Evolutionary conservation across 2,113 vertebrate genomes (phyloP).

Genomic region (Macquaria ambigua): DNA sequence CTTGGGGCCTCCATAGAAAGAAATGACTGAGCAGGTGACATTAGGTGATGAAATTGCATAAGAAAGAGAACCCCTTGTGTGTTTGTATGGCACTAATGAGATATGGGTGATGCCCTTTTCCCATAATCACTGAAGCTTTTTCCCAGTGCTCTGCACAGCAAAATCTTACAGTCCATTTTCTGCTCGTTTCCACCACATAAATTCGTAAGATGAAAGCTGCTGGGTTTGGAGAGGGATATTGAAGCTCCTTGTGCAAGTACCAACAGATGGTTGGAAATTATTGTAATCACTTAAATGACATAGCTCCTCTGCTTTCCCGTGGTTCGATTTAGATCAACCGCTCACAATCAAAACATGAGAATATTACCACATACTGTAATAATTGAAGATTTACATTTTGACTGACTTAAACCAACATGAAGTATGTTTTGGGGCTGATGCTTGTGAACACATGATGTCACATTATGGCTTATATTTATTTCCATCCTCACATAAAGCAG

Average conservation of each 20-base stretch:
- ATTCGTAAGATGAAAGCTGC: conserved; percentile 63
- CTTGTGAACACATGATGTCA: not conserved
- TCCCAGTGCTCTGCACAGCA: conserved; percentile 22
- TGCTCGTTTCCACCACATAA: conserved; percentile 32
- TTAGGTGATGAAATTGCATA: conserved; percentile 47
- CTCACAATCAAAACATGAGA: conserved; percentile 28
- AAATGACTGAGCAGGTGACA: conserved; percentile 38
- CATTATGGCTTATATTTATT: conserved; percentile 4
- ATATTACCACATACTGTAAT: conserved; percentile 30
- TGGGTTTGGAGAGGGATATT: conserved; percentile 44
- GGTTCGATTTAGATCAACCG: conserved; percentile 42
- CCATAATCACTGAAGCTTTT: conserved; percentile 31
- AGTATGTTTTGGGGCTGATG: conserved; percentile 1
- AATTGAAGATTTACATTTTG: conserved; percentile 34
- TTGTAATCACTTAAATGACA: conserved; percentile 66
- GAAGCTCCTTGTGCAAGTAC: conserved; percentile 34
- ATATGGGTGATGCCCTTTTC: conserved; percentile 29
- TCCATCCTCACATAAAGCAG: not conserved
- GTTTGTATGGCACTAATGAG: conserved; percentile 53
- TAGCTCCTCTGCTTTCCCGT: conserved; percentile 35
- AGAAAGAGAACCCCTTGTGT: conserved; percentile 34
- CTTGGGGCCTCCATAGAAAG: not conserved
- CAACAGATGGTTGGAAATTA: conserved; percentile 70
- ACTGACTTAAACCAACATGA: conserved; percentile 21
- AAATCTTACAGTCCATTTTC: conserved; percentile 26